Evolutionary conservation across 2,113 vertebrate species (phyloP).

Genomic region (Eonycteris spelaea): DNA sequence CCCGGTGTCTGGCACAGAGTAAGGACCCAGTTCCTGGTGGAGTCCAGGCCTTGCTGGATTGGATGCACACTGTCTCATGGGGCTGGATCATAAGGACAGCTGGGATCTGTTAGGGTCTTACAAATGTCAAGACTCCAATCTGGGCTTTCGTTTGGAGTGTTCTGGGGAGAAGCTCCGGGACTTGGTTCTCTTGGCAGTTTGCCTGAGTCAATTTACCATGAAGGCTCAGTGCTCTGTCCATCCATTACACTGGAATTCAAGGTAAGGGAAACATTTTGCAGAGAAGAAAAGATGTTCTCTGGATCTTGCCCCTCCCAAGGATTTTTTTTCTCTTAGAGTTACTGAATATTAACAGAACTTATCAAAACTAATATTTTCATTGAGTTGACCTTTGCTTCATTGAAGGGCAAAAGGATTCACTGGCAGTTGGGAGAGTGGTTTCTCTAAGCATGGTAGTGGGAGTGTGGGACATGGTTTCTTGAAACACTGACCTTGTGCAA

Average conservation of each 20-base stretch:
- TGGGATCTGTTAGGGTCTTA: not conserved
- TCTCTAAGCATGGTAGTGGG: not conserved
- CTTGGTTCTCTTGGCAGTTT: not conserved
- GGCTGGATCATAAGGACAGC: not conserved
- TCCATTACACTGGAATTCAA: not conserved
- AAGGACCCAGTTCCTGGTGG: not conserved
- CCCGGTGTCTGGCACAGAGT: not conserved
- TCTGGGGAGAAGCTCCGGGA: not conserved
- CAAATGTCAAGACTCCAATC: not conserved
- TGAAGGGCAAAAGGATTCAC: not conserved
- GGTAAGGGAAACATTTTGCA: not conserved
- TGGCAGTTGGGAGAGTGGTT: constrained; percentile 17
- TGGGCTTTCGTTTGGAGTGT: not conserved
- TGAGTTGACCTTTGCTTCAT: not conserved
- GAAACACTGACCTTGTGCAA: not conserved
- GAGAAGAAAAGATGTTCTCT: constrained; percentile 12
- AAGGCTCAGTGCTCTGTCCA: not conserved
- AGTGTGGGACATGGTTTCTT: not conserved
- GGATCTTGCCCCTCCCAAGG: not conserved
- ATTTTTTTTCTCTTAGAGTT: not conserved
- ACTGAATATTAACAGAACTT: constrained; percentile 32
- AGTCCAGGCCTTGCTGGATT: not conserved
- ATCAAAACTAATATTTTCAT: constrained; percentile 38
- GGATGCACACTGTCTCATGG: not conserved
- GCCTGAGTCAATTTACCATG: not conserved